Evolutionary conservation across 92 coral and sea anemone genomes (phyloP), one percentile per base, ranked within the genome.

Genomic region (Palythoa caribaeorum): DNA sequence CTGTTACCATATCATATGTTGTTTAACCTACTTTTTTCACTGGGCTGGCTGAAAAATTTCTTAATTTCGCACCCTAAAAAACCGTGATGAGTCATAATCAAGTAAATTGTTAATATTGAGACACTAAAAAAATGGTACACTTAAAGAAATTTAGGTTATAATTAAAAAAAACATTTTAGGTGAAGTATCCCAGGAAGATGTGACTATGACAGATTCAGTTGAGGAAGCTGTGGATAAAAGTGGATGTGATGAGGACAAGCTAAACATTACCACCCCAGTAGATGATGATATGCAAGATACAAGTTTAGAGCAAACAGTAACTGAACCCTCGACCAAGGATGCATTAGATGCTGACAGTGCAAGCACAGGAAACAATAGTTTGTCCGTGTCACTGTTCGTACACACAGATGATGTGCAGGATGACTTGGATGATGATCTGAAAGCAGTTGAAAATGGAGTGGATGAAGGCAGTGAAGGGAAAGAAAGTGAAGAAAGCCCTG

Each of bases 361-460:
- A 28, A 86, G 89, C 10, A 91, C 98, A 17, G 93, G 92, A 80
- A 98, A 96, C 35, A 96, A 92, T 80, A 93, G 96, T 76, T 79
- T 95, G 78, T 97, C 99, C 9, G 97, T 97, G 66, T 97, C 99
- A 7, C 54, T 97, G 76, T 95, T 94, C 91, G 99, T 97, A 19
- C 96, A 97, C 86, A 95, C 99, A 8, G 99, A 97, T 86, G 99
- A 94, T 63, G 78, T 97, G 6, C 99, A 97, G 78, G 99, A 97
- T 92, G 99, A 97, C 76, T 80, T 97, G 38, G 99, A 95, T 88
- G 99, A 97, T 35, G 99, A 97, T 60, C 80, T 97, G 84, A 97
- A 90, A 63, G 96, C 93, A 76, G 94, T 93, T 13, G 98, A 94
- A 40, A 92, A 90, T 51, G 90, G 89, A 60, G 91, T 91, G n/a